Conservation (phyloP, 64 coral and sea anemone genomes). For the Montipora capricornis region DNA sequence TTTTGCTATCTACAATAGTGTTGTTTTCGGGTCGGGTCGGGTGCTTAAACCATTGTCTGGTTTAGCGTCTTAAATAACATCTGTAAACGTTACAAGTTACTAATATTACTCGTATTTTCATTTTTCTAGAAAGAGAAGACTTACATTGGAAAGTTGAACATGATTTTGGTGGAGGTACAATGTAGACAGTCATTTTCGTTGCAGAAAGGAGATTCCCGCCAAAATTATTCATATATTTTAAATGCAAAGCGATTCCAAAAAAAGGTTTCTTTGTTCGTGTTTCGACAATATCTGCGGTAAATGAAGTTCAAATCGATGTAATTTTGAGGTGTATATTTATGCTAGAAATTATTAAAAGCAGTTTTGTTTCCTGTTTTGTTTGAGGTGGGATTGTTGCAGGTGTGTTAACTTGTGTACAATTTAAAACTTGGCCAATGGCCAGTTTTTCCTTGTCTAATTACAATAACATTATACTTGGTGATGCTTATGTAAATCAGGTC, state of each 20-base stretch:
- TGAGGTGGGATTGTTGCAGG: background rate
- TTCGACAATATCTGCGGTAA: background rate
- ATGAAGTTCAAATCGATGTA: background rate
- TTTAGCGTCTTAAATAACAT: background rate
- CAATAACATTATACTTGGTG: background rate
- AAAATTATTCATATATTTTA: constrained; percentile 29
- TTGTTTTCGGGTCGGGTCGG: background rate
- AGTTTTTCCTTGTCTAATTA: background rate
- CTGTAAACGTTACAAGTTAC: background rate
- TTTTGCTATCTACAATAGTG: background rate
- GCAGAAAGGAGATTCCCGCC: constrained; percentile 38
- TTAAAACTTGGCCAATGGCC: background rate
- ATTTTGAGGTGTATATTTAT: background rate
- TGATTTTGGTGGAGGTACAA: constrained; percentile 98
- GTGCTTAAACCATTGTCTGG: constrained; percentile 32
- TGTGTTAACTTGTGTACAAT: constrained; percentile 22
- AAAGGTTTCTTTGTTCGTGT: background rate
- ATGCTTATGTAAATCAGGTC: background rate
- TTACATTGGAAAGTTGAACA: constrained; percentile 94
- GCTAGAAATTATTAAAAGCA: background rate
- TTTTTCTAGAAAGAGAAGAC: constrained; percentile 94
- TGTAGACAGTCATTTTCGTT: background rate
- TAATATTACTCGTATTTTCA: background rate
- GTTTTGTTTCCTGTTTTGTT: background rate
- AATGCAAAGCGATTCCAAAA: too few species aligned